A percentile compares a stretch with the other conserved stretches of the same genome.
Evolutionary conservation across 2,888 invertebrate genomes (phyloP).

Genomic region (Thyatira batis): DNA sequence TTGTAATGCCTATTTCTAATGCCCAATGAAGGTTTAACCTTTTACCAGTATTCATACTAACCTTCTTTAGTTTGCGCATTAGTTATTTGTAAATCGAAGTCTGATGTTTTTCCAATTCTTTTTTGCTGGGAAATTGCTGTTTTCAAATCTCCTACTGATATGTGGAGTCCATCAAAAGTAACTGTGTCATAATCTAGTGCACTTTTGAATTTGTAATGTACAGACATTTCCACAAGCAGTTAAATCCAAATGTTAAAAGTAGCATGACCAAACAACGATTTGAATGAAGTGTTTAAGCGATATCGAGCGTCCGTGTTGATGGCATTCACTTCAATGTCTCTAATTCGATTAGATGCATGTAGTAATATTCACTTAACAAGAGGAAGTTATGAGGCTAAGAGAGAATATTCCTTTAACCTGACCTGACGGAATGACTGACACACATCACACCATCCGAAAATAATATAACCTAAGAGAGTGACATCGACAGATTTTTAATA

Average conservation of each 20-base stretch:
- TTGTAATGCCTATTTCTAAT: too few species aligned
- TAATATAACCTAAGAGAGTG: too few species aligned
- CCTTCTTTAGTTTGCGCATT: slow-evolving; percentile 99
- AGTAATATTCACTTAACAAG: too few species aligned
- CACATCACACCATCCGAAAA: too few species aligned
- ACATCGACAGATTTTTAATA: too few species aligned
- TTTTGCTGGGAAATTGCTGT: slow-evolving; percentile 97
- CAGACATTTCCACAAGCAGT: slow-evolving; percentile 87
- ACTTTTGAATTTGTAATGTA: slow-evolving; percentile 99
- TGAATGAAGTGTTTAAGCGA: background rate
- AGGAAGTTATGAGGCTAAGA: too few species aligned
- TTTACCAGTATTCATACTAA: slow-evolving; percentile 69
- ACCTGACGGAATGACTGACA: too few species aligned
- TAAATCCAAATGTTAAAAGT: slow-evolving; percentile 20
- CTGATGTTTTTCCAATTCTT: slow-evolving; percentile 94
- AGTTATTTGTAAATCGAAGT: slow-evolving; percentile 97
- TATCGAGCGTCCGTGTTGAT: too few species aligned
- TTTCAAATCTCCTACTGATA: slow-evolving; percentile 97
- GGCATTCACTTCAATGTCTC: too few species aligned
- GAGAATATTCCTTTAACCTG: background rate
- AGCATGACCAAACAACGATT: background rate
- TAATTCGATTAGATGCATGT: too few species aligned
- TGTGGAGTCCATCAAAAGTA: slow-evolving; percentile 97
- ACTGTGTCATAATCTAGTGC: slow-evolving; percentile 97
- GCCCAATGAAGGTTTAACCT: too few species aligned